Percentiles rank a stretch among this genome's conserved stretches.
These are phyloP conservation scores for Sclerodermus sp. DNA, from an alignment of 2,888 invertebrate genomes.

Conservation along the genomic window DNA sequence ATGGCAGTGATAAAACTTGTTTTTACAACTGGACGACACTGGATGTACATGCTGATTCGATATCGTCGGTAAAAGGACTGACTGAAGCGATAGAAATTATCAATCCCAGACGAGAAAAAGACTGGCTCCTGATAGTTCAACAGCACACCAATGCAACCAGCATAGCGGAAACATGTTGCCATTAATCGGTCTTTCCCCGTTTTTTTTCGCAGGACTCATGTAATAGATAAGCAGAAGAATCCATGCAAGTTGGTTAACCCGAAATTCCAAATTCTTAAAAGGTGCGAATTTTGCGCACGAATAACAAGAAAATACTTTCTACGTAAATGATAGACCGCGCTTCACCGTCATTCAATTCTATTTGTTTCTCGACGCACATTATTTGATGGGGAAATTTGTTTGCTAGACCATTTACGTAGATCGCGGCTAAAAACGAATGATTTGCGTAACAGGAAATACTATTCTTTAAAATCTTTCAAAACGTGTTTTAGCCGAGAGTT, in stretches of 20 bases:
- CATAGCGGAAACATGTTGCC: background rate
- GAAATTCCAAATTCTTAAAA: background rate
- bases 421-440: too few relatives aligned
- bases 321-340: background rate
- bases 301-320: background rate
- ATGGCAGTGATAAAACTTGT: background rate
- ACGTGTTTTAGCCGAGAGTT: too few relatives aligned
- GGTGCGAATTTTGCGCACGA: background rate
- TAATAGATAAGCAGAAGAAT: background rate
- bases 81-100: conserved; percentile 13
- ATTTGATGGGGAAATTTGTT: too few relatives aligned
- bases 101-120: conserved; percentile 27
- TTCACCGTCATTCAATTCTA: background rate
- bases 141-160: background rate
- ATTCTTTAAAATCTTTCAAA: too few relatives aligned
- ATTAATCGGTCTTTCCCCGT: background rate
- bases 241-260: background rate
- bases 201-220: background rate
- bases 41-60: background rate
- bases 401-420: too few relatives aligned
- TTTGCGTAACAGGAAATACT: too few relatives aligned
- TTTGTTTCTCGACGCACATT: too few relatives aligned
- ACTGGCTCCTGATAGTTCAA: conserved; percentile 15
- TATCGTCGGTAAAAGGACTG: background rate
- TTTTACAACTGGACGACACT: background rate